Conservation (phyloP, 2,113 vertebrate genomes). For the Marmota flaviventris region DNA sequence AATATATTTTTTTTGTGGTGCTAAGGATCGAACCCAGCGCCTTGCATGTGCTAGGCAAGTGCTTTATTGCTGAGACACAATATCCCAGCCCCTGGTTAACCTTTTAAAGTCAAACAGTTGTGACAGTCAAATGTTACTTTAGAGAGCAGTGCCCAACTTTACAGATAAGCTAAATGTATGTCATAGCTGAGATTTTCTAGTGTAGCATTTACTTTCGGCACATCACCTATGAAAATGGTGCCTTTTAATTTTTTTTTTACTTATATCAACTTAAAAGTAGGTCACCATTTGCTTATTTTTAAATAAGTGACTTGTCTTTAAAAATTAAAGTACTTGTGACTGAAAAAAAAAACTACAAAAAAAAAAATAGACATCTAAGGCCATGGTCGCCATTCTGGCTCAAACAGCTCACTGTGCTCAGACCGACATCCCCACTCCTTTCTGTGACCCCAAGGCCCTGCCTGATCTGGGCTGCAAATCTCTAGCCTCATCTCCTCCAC, state of each 20-base stretch:
- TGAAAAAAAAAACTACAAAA: too few species aligned
- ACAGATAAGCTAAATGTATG: conserved; percentile 13
- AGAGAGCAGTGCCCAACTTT: conserved; percentile 26
- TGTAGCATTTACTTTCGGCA: neutral
- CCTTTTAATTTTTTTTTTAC: too few species aligned
- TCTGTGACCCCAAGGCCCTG: neutral
- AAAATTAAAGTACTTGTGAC: too few species aligned
- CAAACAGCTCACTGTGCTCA: neutral
- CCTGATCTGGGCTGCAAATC: neutral
- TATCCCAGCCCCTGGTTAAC: neutral
- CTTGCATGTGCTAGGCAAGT: too few species aligned
- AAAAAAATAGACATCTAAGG: neutral
- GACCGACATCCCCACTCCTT: neutral
- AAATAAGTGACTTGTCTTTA: too few species aligned
- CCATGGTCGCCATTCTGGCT: neutral
- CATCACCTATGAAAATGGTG: too few species aligned
- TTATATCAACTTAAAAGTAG: too few species aligned
- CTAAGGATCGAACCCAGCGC: too few species aligned
- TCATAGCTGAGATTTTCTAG: conserved; percentile 42
- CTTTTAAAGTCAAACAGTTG: conserved; percentile 61
- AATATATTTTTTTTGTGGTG: too few species aligned
- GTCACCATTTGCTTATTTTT: too few species aligned
- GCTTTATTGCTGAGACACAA: too few species aligned
- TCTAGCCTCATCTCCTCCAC: neutral
- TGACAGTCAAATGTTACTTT: conserved; percentile 60